These are phyloP conservation scores for Lordiphosa andalusiaca DNA, from an alignment of 2,888 invertebrate genomes.

Conservation along the genomic window DNA sequence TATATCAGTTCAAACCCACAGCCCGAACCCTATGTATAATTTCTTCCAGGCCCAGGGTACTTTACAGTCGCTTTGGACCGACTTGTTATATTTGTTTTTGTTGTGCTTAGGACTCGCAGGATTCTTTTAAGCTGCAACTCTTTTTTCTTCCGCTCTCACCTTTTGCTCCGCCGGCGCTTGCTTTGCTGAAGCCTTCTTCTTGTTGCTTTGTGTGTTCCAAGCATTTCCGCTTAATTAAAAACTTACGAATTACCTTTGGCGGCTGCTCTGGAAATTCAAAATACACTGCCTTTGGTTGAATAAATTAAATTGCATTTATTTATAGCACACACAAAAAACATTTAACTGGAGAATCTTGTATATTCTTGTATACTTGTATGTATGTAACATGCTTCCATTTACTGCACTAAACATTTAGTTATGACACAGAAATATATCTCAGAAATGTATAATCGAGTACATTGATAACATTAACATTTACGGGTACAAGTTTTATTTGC, in stretches of 20 bases:
- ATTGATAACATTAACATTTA: constrained; percentile 49
- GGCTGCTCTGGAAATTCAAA: background rate
- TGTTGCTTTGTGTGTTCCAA: constrained; percentile 4
- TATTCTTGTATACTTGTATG: constrained; percentile 15
- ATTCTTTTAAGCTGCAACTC: constrained; percentile 35
- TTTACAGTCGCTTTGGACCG: no score
- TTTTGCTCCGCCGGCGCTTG: constrained; percentile 6
- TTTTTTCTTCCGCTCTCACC: constrained; percentile 28
- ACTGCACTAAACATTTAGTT: constrained; percentile 36
- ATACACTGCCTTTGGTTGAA: constrained; percentile 17
- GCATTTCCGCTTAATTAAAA: constrained; percentile 40
- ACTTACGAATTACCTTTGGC: constrained; percentile 9
- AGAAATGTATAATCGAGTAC: constrained; percentile 28
- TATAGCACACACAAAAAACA: constrained; percentile 55
- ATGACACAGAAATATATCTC: constrained; percentile 48
- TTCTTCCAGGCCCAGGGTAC: no score
- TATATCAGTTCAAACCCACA: no score
- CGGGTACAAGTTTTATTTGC: constrained; percentile 41
- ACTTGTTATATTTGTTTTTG: background rate
- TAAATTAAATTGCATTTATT: constrained; percentile 59
- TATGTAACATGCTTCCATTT: constrained; percentile 17
- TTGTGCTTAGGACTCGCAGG: background rate
- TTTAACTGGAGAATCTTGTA: constrained; percentile 53
- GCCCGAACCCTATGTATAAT: no score
- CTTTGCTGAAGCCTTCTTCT: constrained; percentile 19